phyloP scores from a whole-genome alignment of 2,113 vertebrate species.

The Brachyistius frenatus region DNA sequence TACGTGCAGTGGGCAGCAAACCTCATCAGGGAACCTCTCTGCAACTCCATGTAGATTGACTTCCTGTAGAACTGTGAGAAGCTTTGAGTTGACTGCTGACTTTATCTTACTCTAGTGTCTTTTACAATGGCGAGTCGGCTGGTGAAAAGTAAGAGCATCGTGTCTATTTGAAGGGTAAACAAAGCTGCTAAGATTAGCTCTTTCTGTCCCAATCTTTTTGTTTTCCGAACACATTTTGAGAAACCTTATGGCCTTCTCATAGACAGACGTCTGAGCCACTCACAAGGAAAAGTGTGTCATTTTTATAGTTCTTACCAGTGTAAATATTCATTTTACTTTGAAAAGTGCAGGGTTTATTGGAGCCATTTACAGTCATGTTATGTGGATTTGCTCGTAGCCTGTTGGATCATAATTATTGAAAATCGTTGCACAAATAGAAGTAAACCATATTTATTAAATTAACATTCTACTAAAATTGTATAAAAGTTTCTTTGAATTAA shows the following conservation, averaged over 20 bases:
- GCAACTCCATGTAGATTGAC: constrained; percentile 68
- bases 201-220: constrained; percentile 53
- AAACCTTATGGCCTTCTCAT: constrained; percentile 79
- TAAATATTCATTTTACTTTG: constrained; percentile 81
- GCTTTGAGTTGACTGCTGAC: constrained; percentile 68
- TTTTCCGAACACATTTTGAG: constrained; percentile 62
- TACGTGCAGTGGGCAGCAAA: constrained; percentile 70
- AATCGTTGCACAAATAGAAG: constrained; percentile 79
- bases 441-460: constrained; percentile 87
- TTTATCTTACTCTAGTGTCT: constrained; percentile 66
- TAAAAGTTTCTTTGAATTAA: constrained; percentile 76
- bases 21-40: constrained; percentile 73
- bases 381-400: constrained; percentile 82
- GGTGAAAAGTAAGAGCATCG: constrained; percentile 59
- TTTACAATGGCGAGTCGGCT: constrained; percentile 40
- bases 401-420: constrained; percentile 76
- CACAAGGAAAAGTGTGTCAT: constrained; percentile 67
- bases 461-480: constrained; percentile 75
- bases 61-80: constrained; percentile 77
- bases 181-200: constrained; percentile 77
- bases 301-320: constrained; percentile 81
- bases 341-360: constrained; percentile 75
- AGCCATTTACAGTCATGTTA: constrained; percentile 74
- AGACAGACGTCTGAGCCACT: constrained; percentile 81
- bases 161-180: constrained; percentile 65